Conservation (phyloP, 2,888 invertebrate genomes). For the Chloroclysta siterata region DNA sequence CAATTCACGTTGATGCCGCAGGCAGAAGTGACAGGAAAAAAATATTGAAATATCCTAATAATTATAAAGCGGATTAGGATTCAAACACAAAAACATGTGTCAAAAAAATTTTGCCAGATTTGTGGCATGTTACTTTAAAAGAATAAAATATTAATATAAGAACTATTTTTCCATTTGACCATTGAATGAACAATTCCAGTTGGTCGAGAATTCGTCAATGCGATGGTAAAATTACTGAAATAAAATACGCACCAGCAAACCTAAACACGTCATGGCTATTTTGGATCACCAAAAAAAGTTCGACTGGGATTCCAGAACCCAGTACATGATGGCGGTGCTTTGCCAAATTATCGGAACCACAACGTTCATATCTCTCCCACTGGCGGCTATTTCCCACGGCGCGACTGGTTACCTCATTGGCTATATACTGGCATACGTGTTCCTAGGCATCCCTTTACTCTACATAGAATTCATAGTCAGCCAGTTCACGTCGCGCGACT, state of each 20-base stretch:
- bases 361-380: conserved; percentile 53
- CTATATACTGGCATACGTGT: conserved; percentile 48
- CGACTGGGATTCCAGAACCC: conserved; percentile 46
- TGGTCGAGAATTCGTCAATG: not conserved
- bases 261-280: conserved; percentile 18
- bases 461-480: conserved; percentile 73
- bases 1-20: not conserved
- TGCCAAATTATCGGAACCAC: conserved; percentile 56
- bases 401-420: conserved; percentile 56
- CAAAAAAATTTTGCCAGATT: no score
- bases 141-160: not conserved
- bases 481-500: conserved; percentile 72
- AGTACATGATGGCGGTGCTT: conserved; percentile 54
- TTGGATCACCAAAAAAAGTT: conserved; percentile 29
- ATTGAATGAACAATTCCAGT: not conserved
- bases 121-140: no score
- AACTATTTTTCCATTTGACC: not conserved
- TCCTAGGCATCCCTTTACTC: conserved; percentile 67
- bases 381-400: conserved; percentile 53
- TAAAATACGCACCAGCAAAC: not conserved
- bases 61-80: no score
- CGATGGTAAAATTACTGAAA: not conserved
- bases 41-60: not conserved
- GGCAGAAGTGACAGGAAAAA: no score
- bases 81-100: no score